Evolutionary conservation across 2,888 invertebrate genomes (phyloP), one percentile per base, ranked within the genome.

Genomic region (Orthonychiurus folsomi): DNA sequence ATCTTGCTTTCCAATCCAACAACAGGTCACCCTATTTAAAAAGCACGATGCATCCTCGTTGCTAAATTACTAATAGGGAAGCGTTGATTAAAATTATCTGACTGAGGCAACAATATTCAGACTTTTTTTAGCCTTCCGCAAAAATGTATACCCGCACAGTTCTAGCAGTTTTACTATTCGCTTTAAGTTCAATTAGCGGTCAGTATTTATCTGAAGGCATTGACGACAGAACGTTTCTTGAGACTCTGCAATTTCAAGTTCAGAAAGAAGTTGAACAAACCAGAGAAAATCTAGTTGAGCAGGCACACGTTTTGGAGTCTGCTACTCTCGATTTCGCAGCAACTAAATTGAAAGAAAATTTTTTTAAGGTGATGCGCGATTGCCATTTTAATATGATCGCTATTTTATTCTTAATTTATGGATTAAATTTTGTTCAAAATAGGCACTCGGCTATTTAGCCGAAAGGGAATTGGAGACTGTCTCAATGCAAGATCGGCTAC

Each of bases 381-480:
- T 26, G 2, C 12, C 2, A 15, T 24, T n/a, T 28, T 52, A 9
- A 27, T 12, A n/a, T 28, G 28, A 12, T 20, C 20, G 20, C 21
- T 9, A 60, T 50, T 50, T 27, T n/a, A 56, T 23, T 21, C 18
- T 56, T 2, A n/a, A 56, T 60, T 1, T 56, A 21, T 20, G 28
- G 27, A 15, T 50, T n/a, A 5, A 25, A 23, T 18, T 20, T 59
- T 58, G 24, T 64, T 64, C 53, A 9, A 21, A 52, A 52, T 58
- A 73, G 73, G 71, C 71, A 12, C 63, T 73, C 1, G 63, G 73
- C 9, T 66, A 71, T 5, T 48, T 73, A 1, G 73, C 71, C 2
- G 73, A 72, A 59, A 69, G 67, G 47, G 71, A 73, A 61, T 50
- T 69, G 25, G 67, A 64, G 27, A 57, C 60, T 2, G 59, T 63